Base-by-base conservation (phyloP, 2,888 invertebrate species). In the Yponomeuta evonymella region DNA sequence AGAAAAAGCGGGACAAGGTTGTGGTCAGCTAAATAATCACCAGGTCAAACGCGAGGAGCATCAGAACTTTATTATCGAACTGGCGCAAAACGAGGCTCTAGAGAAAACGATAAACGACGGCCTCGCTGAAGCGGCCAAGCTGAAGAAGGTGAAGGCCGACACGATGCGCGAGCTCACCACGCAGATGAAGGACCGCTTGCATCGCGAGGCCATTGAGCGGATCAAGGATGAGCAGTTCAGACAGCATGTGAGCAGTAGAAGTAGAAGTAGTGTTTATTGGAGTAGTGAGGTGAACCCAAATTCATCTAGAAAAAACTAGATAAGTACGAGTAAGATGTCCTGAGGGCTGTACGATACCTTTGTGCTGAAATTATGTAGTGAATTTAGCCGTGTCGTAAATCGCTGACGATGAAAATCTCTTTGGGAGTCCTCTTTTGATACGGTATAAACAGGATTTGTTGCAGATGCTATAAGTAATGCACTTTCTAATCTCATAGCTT, bases 41-140 rank as follows among this genome's bases (percentile, higher is more conserved):
- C 51, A 58, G 51, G 51, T 5, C 51, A 58, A 58, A 58, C 51
- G 51, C 51, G 51, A 75, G 72, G 91, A 93, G 72, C 84, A 93
- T 4, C 83, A 84, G 23, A 83, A 93, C 73, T 79, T 92, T 8
- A 87, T 93, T 58, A 87, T 85, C 71, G 79, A 85, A 5, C 82
- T 94, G 0, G 87, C 91, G 79, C 90, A 93, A 73, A 93, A 93
- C 76, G 93, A 94, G 75, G 79, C 79, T 12, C 75, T 92, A 30
- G 94, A 93, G 79, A 90, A 86, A 73, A 80, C 87, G n/a, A 81
- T 86, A 0, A 83, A 87, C 70, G 85, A 88, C 11, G 88, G 93
- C 58, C 78, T 83, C 3, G 79, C 80, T 0, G 86, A 83, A 74
- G 80, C 29, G 80, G 81, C 69, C 92, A 90, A 73, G 48, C 75